Percentiles rank a stretch among this genome's conserved stretches.
These are phyloP conservation scores for Melanotaenia maccullochi DNA, from an alignment of 2,797 vertebrate species.

Conservation along the genomic window DNA sequence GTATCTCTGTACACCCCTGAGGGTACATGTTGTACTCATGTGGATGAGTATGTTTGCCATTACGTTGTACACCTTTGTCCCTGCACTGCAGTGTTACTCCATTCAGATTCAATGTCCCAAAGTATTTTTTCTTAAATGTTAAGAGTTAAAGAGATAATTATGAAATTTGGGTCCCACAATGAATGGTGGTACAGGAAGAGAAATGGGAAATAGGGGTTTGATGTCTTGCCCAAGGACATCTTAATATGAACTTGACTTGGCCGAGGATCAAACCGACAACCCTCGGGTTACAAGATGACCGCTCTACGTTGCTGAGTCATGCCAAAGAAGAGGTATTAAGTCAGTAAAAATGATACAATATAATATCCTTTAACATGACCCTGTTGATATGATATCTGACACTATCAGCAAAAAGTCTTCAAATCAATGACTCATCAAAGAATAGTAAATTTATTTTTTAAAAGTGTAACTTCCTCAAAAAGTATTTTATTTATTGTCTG, in stretches of 20 bases:
- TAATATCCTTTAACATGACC: background rate
- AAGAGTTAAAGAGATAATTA: background rate
- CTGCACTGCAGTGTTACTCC: conserved; percentile 4
- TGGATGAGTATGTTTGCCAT: conserved; percentile 10
- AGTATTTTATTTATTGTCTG: background rate
- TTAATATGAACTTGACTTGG: too few species aligned
- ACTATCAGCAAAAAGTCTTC: background rate
- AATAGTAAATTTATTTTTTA: too few species aligned
- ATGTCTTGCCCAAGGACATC: too few species aligned
- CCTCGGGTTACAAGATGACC: too few species aligned
- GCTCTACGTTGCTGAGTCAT: too few species aligned
- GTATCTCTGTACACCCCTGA: conserved; percentile 3
- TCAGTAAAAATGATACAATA: background rate
- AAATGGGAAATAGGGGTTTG: background rate
- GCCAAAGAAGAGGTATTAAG: background rate
- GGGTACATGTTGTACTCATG: background rate
- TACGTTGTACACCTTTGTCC: conserved; percentile 12
- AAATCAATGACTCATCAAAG: background rate
- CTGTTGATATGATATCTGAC: background rate
- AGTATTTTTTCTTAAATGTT: background rate
- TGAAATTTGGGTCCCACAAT: background rate
- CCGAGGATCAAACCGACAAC: too few species aligned
- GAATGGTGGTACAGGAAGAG: background rate
- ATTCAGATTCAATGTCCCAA: conserved; percentile 1
- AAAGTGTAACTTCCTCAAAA: background rate